These are phyloP conservation scores for Athene cunicularia DNA, from an alignment of 2,113 vertebrate species.

Conservation along the genomic window DNA sequence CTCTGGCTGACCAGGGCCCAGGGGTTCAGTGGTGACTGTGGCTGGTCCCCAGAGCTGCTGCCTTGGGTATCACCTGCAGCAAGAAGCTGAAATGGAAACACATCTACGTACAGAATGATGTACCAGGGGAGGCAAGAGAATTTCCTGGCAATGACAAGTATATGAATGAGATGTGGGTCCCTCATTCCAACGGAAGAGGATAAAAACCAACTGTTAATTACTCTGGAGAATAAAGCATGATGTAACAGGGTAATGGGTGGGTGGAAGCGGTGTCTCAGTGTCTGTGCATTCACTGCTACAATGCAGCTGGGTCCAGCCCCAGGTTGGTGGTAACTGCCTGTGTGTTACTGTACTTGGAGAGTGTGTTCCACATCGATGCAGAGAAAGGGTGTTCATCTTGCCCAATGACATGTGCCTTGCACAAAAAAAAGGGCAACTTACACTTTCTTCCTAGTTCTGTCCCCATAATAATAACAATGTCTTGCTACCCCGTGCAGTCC, in stretches of 20 bases:
- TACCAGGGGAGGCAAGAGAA: too few species aligned
- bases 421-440: too few species aligned
- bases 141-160: fast-evolving
- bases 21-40: fast-evolving
- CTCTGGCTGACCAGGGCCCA: fast-evolving
- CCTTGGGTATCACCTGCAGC: fast-evolving
- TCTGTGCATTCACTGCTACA: neutral
- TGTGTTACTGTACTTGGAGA: neutral
- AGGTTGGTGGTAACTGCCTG: too few species aligned
- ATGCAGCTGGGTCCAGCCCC: too few species aligned
- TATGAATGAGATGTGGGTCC: neutral
- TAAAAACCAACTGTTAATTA: neutral
- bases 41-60: neutral
- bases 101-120: fast-evolving
- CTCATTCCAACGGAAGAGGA: neutral
- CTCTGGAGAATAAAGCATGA: neutral
- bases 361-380: too few species aligned
- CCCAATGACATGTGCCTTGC: neutral
- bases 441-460: neutral
- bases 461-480: neutral
- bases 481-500: too few species aligned
- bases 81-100: neutral
- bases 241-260: too few species aligned
- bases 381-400: neutral
- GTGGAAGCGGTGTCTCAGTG: neutral